A percentile compares a stretch with the other conserved stretches of the same genome.
These are phyloP conservation scores for Balaeniceps rex DNA, from an alignment of 2,113 vertebrate genomes.

Conservation along the genomic window DNA sequence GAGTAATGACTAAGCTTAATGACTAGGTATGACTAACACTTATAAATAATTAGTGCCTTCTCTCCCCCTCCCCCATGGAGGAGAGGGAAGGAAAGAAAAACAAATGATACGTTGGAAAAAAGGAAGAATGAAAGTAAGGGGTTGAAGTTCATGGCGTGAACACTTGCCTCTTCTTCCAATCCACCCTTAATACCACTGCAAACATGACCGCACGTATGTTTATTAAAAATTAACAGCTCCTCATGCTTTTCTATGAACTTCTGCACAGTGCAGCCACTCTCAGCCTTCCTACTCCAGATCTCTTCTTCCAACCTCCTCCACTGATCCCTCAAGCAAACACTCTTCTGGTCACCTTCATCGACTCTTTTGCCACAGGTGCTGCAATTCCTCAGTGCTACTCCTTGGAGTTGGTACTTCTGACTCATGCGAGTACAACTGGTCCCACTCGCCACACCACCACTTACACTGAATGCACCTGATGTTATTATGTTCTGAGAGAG, in stretches of 20 bases:
- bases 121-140: background rate
- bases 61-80: background rate
- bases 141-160: background rate
- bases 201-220: accelerated
- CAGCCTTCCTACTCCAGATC: background rate
- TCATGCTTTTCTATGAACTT: background rate
- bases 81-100: slow-evolving; percentile 1
- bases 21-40: slow-evolving; percentile 58
- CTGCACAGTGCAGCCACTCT: background rate
- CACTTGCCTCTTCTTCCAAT: background rate
- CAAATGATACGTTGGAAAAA: background rate
- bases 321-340: background rate
- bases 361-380: background rate
- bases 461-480: background rate
- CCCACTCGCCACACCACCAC: background rate
- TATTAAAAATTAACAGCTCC: background rate
- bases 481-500: background rate
- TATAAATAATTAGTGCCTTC: slow-evolving; percentile 60
- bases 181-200: background rate
- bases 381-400: background rate
- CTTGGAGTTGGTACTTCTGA: background rate
- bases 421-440: background rate
- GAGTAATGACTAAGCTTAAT: slow-evolving; percentile 59
- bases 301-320: background rate
- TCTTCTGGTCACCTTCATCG: background rate